Conservation (phyloP, 2,888 invertebrate species). For the Metallyticus violacea region DNA sequence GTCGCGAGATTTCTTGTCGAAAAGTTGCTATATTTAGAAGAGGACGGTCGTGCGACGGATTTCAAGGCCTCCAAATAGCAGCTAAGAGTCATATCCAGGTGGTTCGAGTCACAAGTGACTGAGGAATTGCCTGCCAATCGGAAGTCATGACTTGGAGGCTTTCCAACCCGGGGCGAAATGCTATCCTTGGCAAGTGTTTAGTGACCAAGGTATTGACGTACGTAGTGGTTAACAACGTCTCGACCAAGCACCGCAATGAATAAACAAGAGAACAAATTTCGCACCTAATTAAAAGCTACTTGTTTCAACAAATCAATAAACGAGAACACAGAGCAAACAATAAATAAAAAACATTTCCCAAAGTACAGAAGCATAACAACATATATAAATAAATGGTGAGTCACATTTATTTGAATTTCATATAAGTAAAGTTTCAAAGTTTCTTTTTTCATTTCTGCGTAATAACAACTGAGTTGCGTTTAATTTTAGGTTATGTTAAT, state of each 20-base stretch:
- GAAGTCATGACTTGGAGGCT: not conserved
- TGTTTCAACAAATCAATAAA: too few relatives aligned
- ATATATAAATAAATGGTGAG: too few relatives aligned
- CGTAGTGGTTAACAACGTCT: not conserved
- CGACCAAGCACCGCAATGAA: not conserved
- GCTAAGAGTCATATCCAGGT: not conserved
- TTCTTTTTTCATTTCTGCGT: too few relatives aligned
- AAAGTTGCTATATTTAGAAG: not conserved
- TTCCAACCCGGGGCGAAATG: not conserved
- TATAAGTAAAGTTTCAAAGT: too few relatives aligned
- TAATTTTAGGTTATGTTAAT: too few relatives aligned
- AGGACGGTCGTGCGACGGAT: not conserved
- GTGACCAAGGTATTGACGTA: not conserved
- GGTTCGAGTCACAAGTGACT: not conserved
- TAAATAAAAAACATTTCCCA: too few relatives aligned
- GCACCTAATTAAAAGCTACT: not conserved
- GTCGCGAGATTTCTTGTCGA: not conserved
- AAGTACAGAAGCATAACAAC: too few relatives aligned
- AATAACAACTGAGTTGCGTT: too few relatives aligned
- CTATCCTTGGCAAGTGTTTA: not conserved
- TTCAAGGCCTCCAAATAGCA: not conserved
- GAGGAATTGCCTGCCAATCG: not conserved
- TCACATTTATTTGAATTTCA: too few relatives aligned
- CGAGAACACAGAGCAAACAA: too few relatives aligned
- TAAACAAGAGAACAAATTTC: not conserved